Evolutionary conservation across 2,797 vertebrate genomes (phyloP).

Genomic region (Bradypodion pumilum): DNA sequence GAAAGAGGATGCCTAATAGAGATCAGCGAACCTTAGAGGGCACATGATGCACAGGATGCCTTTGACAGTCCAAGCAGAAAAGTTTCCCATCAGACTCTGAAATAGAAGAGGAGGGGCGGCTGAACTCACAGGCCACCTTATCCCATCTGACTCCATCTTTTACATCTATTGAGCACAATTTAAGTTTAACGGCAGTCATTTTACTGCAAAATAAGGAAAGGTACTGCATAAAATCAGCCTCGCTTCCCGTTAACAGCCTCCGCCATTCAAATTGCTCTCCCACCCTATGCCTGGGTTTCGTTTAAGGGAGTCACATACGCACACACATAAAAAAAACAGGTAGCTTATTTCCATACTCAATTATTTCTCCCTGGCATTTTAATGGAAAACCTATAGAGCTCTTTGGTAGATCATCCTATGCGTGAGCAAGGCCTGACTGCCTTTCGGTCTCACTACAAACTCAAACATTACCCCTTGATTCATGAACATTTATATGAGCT

Average conservation of each 20-base stretch:
- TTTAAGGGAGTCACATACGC: constrained; percentile 32
- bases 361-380: neutral
- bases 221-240: constrained; percentile 63
- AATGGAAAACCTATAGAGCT: too few species aligned
- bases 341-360: too few species aligned
- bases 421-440: too few species aligned
- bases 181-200: constrained; percentile 68
- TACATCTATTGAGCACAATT: constrained; percentile 62
- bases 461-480: too few species aligned
- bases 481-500: too few species aligned
- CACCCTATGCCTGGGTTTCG: constrained; percentile 41
- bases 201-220: constrained; percentile 66
- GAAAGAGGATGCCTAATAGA: constrained; percentile 13
- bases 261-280: constrained; percentile 43
- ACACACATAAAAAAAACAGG: too few species aligned
- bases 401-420: too few species aligned
- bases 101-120: constrained; percentile 5
- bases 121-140: constrained; percentile 42
- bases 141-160: constrained; percentile 13
- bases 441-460: too few species aligned
- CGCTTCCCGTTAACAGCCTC: constrained; percentile 55
- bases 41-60: neutral
- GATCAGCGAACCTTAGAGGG: neutral
- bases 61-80: neutral
- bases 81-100: constrained; percentile 10